Evolutionary conservation across 2,888 invertebrate species (phyloP), one percentile per base, ranked within the genome.

Genomic region (Tetragonula carbonaria): DNA sequence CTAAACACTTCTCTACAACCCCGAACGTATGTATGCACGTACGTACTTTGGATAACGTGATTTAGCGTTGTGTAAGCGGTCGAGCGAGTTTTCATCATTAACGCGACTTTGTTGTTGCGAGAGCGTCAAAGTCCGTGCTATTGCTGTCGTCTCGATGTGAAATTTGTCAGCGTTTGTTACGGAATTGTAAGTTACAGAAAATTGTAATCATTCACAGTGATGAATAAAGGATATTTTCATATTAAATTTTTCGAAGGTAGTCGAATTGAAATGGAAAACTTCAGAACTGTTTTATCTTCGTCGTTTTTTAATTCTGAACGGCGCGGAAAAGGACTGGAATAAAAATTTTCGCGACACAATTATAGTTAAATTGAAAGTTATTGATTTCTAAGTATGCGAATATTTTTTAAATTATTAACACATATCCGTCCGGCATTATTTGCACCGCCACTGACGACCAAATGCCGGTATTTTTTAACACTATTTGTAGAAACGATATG

Each of bases 31-130:
- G 28, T 21, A 70, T 6, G 28, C 14, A 33, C 11, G 68, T 51
- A 53, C 70, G 28, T 72, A 33, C 51, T 5, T 72, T 67, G 68
- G 50, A 73, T 68, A 81, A 79, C 55, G 80, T 81, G 63, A 81
- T 68, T 18, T 81, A 80, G 55, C 67, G 67, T 81, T 81, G 67
- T 50, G 72, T 45, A 81, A 81, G 23, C 45, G 16, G 59, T 79
- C 67, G 72, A 53, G 45, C 28, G 38, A 67, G 79, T 72, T 80
- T 66, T 23, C 23, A 21, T 11, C 3, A 18, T 62, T 28, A 62
- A 28, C 16, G 62, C 3, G 4, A 28, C 62, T 28, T 28, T 28
- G 23, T 23, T 55, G 16, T 28, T 16, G 28, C 28, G 28, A 16
- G 21, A 62, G 50, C 38, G 28, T 28, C 28, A 45, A 51, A 51